Conservation (phyloP, 2,797 vertebrate species). For the Stomatorhinus walkeri region DNA sequence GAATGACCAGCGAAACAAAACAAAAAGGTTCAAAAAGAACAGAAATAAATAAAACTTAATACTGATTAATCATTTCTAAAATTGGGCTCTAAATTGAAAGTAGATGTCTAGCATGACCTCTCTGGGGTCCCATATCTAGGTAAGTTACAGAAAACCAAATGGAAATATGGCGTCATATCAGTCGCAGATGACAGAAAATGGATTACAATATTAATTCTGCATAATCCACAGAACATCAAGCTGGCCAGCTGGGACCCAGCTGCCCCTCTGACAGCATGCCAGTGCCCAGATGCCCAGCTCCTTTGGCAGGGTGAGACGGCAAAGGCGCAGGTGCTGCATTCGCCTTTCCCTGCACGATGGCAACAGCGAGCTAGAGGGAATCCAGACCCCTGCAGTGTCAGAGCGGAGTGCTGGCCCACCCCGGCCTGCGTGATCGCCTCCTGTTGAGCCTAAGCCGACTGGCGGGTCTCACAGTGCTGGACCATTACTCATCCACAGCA, state of each 20-base stretch:
- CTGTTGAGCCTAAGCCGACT: background rate
- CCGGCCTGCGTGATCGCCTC: background rate
- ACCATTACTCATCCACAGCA: background rate
- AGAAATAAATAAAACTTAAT: background rate
- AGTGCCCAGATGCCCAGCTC: background rate
- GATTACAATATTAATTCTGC: background rate
- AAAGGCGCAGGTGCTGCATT: background rate
- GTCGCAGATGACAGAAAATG: background rate
- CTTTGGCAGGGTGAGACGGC: background rate
- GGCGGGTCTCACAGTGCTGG: background rate
- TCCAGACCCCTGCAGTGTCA: background rate
- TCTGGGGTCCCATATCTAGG: background rate
- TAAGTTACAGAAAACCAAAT: background rate
- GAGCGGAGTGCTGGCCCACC: background rate
- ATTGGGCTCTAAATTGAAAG: background rate
- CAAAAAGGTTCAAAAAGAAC: background rate
- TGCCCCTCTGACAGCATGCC: background rate
- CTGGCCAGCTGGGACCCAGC: background rate
- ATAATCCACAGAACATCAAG: background rate
- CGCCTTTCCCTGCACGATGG: background rate
- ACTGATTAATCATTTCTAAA: constrained; percentile 1
- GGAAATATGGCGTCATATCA: background rate
- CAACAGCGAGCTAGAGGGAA: background rate
- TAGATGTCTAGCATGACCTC: background rate
- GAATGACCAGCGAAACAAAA: background rate